phyloP scores from a whole-genome alignment of 2,113 vertebrate species.

The Pelodiscus sinensis region DNA sequence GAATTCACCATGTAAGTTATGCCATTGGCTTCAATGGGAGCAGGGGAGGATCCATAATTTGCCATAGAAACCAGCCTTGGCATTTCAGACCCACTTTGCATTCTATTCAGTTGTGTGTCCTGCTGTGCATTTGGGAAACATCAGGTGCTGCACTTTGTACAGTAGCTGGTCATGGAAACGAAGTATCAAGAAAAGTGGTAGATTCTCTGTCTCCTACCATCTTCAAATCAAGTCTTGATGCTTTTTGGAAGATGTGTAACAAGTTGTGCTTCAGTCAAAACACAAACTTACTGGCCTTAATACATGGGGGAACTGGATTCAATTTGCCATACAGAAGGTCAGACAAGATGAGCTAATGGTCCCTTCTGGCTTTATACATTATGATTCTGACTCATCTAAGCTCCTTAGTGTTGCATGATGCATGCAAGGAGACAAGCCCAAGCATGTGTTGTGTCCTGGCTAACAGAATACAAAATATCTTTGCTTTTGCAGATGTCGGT shows the following conservation, averaged over 20 bases:
- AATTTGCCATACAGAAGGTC: background rate
- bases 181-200: background rate
- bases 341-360: background rate
- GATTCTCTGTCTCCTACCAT: background rate
- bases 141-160: fast-evolving
- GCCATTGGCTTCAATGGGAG: background rate
- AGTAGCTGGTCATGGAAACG: fast-evolving
- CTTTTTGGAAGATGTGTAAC: background rate
- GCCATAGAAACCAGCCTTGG: background rate
- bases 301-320: background rate
- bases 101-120: background rate
- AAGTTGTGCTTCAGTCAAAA: background rate
- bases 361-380: background rate
- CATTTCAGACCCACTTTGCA: background rate
- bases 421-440: background rate
- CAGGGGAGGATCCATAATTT: background rate
- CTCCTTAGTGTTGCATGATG: background rate
- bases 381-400: background rate
- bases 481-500: background rate
- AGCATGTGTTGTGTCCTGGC: fast-evolving
- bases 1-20: background rate
- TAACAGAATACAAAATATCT: fast-evolving
- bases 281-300: background rate
- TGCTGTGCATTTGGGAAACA: background rate
- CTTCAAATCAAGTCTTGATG: background rate